Base-by-base conservation (phyloP, 2,797 vertebrate species). In the Hippocampus kuda region DNA sequence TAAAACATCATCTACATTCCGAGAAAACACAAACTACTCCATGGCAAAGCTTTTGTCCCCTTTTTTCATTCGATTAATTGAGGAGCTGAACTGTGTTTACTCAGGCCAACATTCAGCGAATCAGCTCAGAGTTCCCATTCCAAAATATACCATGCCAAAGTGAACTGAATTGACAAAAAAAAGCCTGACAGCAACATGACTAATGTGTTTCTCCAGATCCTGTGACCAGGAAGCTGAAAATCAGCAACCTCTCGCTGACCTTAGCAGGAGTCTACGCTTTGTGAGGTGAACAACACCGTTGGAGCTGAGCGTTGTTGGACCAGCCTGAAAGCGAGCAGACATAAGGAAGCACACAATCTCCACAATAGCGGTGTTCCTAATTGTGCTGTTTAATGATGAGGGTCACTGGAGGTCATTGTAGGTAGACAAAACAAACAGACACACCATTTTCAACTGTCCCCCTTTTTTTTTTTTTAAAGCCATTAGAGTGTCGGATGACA, bases 221-320 rank as follows among this genome's bases (percentile, higher is more conserved):
- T 0, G 74, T 60, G 27, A 90, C 88, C 0, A 94, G 94, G 1
- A 92, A 94, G 68, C 82, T 95, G 75, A 27, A 87, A 30, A 91
- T 97, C 84, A 86, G 82, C 24, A 91, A 92, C 77, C 80, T 93
- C 79, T 88, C 94, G 0, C 48, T 73, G 20, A 84, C 82, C 1
- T 88, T 91, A 0, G 38, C 86, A 0, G 95, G 95, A 0, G 66
- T 89, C 66, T 97, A 96, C 82, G 34, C 85, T 90, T 68, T 97
- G 96, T 81, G 91, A 92, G 0, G 94, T 91, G 68, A 88, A 87
- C 79, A 97, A 95, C 72, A 86, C 87, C 0, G 94, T 94, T 38
- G 95, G 95, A 27, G 85, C 84, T 18, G 86, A 91, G 1, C 83
- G 72, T 44, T 97, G 96, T 67, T 85, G 85, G 71, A 77, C 90